Percentiles rank a stretch among this genome's conserved stretches.
Conservation (phyloP, 2,888 invertebrate genomes). For the Amphipoea lucens region DNA sequence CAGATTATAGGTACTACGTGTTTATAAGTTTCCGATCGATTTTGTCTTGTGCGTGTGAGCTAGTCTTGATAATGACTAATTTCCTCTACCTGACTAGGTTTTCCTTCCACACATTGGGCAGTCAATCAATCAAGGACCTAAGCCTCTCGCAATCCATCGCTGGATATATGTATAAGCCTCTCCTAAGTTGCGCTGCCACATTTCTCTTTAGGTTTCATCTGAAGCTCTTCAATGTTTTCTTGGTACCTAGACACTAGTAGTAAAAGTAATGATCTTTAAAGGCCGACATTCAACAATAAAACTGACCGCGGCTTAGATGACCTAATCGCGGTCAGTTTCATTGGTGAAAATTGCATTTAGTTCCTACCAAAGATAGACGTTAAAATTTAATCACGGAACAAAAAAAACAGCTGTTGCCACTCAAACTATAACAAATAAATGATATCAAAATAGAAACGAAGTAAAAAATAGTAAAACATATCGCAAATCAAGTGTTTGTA, state of each 20-base stretch:
- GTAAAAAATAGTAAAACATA: constrained; percentile 49
- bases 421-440: constrained; percentile 33
- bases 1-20: not conserved
- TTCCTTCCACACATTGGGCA: not conserved
- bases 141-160: not conserved
- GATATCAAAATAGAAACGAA: constrained; percentile 32
- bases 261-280: not conserved
- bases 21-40: not conserved
- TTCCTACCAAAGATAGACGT: not conserved
- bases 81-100: not conserved
- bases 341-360: not conserved
- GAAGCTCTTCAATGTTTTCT: not conserved
- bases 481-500: constrained; percentile 53
- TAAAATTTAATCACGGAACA: not conserved
- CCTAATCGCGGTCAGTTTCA: no score
- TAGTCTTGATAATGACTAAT: not conserved
- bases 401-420: constrained; percentile 22
- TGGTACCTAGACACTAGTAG: not conserved
- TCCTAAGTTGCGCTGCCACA: not conserved
- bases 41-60: not conserved
- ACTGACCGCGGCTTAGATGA: not conserved
- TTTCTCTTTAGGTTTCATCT: not conserved
- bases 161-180: not conserved
- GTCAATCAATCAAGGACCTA: not conserved
- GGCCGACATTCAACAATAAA: not conserved